These are phyloP conservation scores for Cygnus olor DNA, from an alignment of 2,797 vertebrate genomes.

Conservation along the genomic window DNA sequence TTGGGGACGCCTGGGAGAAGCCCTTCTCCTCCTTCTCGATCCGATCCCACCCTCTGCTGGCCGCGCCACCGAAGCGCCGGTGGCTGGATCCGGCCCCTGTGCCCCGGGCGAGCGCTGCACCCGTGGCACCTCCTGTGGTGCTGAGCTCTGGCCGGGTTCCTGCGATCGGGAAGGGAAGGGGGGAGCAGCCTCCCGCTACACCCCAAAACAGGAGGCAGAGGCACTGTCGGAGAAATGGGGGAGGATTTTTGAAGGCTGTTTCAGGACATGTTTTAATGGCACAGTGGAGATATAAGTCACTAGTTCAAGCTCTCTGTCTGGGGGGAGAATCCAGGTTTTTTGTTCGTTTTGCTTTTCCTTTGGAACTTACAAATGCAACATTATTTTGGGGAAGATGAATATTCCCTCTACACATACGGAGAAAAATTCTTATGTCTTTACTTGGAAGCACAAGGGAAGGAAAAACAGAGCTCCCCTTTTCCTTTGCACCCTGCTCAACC, in stretches of 20 bases:
- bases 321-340: background rate
- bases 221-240: background rate
- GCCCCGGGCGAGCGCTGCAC: fast-evolving
- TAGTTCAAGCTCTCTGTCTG: background rate
- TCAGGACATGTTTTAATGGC: background rate
- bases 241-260: background rate
- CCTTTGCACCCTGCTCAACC: background rate
- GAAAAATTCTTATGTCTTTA: background rate
- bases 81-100: background rate
- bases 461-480: background rate
- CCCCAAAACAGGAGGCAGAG: background rate
- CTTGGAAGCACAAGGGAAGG: background rate
- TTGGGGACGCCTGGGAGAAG: fast-evolving
- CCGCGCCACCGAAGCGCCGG: background rate
- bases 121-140: background rate
- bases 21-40: background rate
- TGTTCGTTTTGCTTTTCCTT: no score
- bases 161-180: background rate
- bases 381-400: background rate
- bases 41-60: slow-evolving; percentile 70
- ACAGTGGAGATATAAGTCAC: background rate
- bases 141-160: background rate
- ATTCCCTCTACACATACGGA: fast-evolving
- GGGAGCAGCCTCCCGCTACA: background rate
- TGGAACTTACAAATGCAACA: background rate